Evolutionary conservation across 2,888 invertebrate species (phyloP).

Genomic region (Heliconius sara): DNA sequence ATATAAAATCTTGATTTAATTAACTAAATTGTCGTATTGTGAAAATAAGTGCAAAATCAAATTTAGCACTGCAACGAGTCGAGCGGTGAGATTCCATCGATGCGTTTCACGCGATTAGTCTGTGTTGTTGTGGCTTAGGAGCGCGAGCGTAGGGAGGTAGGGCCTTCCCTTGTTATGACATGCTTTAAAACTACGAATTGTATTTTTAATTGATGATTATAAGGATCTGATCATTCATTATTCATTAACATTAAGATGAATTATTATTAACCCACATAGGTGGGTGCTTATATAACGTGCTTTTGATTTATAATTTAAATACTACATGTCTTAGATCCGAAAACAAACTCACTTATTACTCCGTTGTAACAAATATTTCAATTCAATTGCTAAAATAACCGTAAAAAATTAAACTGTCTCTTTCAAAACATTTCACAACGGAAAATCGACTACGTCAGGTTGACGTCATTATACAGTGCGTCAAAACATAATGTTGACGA

Average conservation of each 20-base stretch:
- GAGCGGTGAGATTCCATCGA: conserved; percentile 30
- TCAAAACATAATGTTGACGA: conserved; percentile 76
- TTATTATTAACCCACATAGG: too few relatives aligned
- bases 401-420: conserved; percentile 41
- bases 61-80: conserved; percentile 19
- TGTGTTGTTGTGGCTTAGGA: conserved; percentile 29
- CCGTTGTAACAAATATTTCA: neutral
- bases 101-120: conserved; percentile 39
- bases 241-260: too few relatives aligned
- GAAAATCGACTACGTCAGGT: conserved; percentile 53
- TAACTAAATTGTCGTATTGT: neutral
- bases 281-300: too few relatives aligned
- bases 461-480: conserved; percentile 67
- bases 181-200: neutral
- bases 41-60: neutral
- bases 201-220: too few relatives aligned
- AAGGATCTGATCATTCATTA: too few relatives aligned
- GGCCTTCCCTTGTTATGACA: conserved; percentile 10
- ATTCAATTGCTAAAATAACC: conserved; percentile 19
- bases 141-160: neutral
- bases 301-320: neutral
- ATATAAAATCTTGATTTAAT: too few relatives aligned
- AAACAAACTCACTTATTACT: neutral
- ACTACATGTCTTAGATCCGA: neutral
- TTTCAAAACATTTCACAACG: conserved; percentile 50